Evolutionary conservation across 2,888 invertebrate genomes (phyloP).

Genomic region (Tiliacea aurago): DNA sequence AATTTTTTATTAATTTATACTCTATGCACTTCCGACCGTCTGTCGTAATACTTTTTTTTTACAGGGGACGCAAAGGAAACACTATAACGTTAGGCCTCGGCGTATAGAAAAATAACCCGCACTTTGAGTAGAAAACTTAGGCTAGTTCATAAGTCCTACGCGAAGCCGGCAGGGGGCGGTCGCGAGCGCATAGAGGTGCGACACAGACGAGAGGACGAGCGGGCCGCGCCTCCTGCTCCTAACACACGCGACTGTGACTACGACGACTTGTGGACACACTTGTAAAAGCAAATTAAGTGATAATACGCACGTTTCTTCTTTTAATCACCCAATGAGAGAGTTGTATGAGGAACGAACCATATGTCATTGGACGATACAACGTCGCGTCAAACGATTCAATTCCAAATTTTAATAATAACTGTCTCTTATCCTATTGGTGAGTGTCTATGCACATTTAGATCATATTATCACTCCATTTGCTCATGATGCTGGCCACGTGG

Average conservation of each 20-base stretch:
- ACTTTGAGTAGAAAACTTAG: conserved; percentile 67
- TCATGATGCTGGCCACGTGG: not conserved
- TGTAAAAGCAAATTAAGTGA: conserved; percentile 19
- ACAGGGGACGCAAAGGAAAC: conserved; percentile 64
- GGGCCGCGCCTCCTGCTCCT: conserved; percentile 7
- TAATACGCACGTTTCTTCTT: not conserved
- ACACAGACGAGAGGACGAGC: conserved; percentile 23
- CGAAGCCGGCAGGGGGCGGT: conserved; percentile 60
- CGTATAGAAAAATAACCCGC: conserved; percentile 61
- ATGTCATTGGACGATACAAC: conserved; percentile 28
- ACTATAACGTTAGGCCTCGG: conserved; percentile 73
- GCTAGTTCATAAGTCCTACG: conserved; percentile 66
- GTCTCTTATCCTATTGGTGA: not conserved
- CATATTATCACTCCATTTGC: conserved; percentile 2
- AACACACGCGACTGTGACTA: not conserved
- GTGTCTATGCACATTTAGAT: conserved; percentile 7
- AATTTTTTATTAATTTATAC: conserved; percentile 65
- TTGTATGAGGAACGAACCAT: not conserved
- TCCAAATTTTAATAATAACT: not conserved
- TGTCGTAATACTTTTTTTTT: conserved; percentile 67
- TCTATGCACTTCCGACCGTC: conserved; percentile 76
- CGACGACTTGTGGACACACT: not conserved
- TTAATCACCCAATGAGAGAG: not conserved
- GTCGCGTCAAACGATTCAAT: conserved; percentile 34
- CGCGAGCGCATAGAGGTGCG: conserved; percentile 61